Evolutionary conservation across 2,888 invertebrate species (phyloP).

Genomic region (Volucella bombylans): DNA sequence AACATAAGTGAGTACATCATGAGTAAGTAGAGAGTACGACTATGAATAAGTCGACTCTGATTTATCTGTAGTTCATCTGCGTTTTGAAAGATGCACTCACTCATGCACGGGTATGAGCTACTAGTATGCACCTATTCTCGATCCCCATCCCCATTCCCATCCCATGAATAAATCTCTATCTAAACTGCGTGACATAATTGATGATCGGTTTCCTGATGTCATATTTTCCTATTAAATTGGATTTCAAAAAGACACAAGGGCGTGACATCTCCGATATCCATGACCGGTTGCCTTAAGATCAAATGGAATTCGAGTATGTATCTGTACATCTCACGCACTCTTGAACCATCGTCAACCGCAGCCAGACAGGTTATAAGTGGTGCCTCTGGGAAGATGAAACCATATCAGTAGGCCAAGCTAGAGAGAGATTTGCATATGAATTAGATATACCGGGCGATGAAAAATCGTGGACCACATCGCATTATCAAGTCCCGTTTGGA

Average conservation of each 20-base stretch:
- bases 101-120: too few species aligned
- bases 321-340: conserved; percentile 32
- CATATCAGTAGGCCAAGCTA: conserved; percentile 70
- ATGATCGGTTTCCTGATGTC: conserved; percentile 66
- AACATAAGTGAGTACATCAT: neutral
- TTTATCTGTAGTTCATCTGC: neutral
- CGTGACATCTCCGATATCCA: conserved; percentile 16
- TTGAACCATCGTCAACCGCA: neutral
- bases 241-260: conserved; percentile 49
- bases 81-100: neutral
- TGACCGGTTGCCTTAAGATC: neutral
- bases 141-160: neutral
- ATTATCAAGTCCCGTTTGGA: conserved; percentile 60
- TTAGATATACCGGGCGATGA: conserved; percentile 29
- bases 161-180: conserved; percentile 31
- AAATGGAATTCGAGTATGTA: neutral
- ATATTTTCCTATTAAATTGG: conserved; percentile 51
- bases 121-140: neutral
- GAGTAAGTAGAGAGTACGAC: too few species aligned
- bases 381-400: conserved; percentile 43
- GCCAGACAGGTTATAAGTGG: neutral
- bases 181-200: conserved; percentile 45
- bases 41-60: too few species aligned
- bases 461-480: conserved; percentile 55
- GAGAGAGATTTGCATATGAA: conserved; percentile 66